Percentiles rank a stretch among this genome's conserved stretches.
phyloP scores from a whole-genome alignment of 2,797 vertebrate species.

The Poecilia picta region DNA sequence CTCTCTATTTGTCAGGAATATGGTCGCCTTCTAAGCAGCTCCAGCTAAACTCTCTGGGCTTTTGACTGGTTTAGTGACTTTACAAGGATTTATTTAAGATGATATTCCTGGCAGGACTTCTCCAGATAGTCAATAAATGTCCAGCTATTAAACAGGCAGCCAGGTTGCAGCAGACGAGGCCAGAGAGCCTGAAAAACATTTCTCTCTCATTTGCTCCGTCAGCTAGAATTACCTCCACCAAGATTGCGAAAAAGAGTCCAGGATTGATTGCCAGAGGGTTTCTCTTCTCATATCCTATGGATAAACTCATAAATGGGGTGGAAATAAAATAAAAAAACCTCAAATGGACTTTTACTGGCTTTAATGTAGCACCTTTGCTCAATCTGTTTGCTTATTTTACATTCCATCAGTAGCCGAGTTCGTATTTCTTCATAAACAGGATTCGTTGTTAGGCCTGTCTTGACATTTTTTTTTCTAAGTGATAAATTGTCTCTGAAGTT shows the following conservation, averaged over 20 bases:
- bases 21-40: background rate
- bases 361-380: background rate
- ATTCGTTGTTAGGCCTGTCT: background rate
- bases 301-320: background rate
- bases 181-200: constrained; percentile 10
- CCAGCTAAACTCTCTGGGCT: background rate
- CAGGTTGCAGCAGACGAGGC: constrained; percentile 18
- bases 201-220: constrained; percentile 32
- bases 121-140: constrained; percentile 29
- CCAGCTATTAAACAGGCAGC: constrained; percentile 29
- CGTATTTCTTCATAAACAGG: constrained; percentile 10
- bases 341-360: background rate
- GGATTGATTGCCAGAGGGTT: background rate
- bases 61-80: constrained; percentile 5
- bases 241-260: background rate
- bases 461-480: background rate
- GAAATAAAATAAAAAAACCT: background rate
- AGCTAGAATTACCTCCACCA: constrained; percentile 24
- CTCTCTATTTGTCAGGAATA: background rate
- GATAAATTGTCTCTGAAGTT: too few species aligned
- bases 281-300: background rate
- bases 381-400: background rate
- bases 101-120: constrained; percentile 22
- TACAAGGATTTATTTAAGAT: constrained; percentile 26
- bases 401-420: background rate